Evolutionary conservation across 2,888 invertebrate genomes (phyloP), one percentile per base, ranked within the genome.

Genomic region (Chorisops tibialis): DNA sequence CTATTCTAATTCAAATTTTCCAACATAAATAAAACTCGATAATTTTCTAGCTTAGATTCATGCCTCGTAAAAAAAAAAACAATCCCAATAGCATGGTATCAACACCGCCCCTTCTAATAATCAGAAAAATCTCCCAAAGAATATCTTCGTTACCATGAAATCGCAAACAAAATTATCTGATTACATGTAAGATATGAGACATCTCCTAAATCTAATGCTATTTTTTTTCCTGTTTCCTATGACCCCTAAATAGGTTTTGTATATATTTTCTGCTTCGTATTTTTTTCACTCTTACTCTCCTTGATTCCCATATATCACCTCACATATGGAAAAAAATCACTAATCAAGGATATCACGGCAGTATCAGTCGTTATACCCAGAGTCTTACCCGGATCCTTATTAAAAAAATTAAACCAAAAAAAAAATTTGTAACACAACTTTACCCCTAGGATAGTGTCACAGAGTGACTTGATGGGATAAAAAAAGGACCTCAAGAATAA

Each of bases 111-210:
- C 35, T 12, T 39, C 37, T 7, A 14, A 38, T 38, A 14, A 18
- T 16, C 37, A n/a, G 35, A 14, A 18, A 35, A 51, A 61, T 59
- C 59, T 24, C 30, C 19, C 2, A 9, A 11, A 12, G 35, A 43
- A 63, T 56, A 63, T 60, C 54, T 54, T 63, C 38, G 47, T 49
- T 35, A 58, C 49, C 48, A 19, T 56, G 59, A 59, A 64, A 64
- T 61, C 51, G 51, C 61, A 41, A 61, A 54, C 59, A 59, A 61
- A 64, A 61, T 61, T 64, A 64, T 64, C 64, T 64, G 64, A 64
- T 64, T 61, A 61, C 61, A 59, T 21, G 24, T 35, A 59, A 64
- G 61, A 61, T 64, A 61, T 61, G 54, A 35, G 45, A 16, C 50
- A 62, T 43, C 22, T 54, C 43, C 41, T 16, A 54, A 41, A 24